Percentiles rank a stretch among this genome's conserved stretches.
Conservation (phyloP, 2,113 vertebrate species). For the Cyphomyrus plagiostoma region DNA sequence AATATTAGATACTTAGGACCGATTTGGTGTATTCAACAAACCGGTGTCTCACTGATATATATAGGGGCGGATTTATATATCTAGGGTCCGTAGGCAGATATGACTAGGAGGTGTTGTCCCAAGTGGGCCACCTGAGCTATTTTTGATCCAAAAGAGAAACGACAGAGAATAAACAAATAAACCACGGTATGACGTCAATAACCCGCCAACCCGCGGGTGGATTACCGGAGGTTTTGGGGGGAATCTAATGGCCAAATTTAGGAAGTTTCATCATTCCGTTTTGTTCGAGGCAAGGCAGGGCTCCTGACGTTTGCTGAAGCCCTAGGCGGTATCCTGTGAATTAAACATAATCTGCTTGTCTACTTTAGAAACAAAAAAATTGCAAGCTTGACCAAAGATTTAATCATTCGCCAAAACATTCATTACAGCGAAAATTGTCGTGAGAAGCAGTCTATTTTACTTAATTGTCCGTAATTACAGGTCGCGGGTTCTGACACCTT, state of each 20-base stretch:
- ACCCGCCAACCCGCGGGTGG: neutral
- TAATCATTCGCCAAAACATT: neutral
- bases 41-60: neutral
- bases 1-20: neutral
- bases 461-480: neutral
- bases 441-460: neutral
- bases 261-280: neutral
- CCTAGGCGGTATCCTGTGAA: neutral
- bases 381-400: neutral
- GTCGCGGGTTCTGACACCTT: neutral
- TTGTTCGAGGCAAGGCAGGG: neutral
- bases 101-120: neutral
- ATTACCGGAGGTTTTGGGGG: neutral
- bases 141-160: neutral
- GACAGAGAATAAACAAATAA: neutral
- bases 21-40: neutral
- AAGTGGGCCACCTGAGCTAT: neutral
- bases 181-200: neutral
- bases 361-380: neutral
- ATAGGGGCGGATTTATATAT: neutral
- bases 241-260: neutral
- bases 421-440: neutral
- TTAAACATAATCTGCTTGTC: neutral
- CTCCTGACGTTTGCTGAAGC: neutral
- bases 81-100: neutral